A percentile compares a stretch with the other conserved stretches of the same genome.
These are phyloP conservation scores for Acanthiza pusilla DNA, from an alignment of 2,797 vertebrate species.

Conservation along the genomic window DNA sequence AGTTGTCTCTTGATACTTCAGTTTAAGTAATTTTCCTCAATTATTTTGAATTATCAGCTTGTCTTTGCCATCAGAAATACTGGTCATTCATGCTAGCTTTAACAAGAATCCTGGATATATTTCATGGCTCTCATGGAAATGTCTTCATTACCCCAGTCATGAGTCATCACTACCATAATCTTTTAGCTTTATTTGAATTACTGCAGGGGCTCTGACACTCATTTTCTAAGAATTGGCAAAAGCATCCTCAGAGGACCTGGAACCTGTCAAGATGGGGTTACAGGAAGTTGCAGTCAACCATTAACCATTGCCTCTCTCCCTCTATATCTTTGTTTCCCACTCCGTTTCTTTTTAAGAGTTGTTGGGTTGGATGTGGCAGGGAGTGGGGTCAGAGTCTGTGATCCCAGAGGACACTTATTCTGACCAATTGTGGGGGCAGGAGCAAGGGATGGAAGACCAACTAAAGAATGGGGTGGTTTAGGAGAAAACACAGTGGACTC, in stretches of 20 bases:
- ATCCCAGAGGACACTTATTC: background rate
- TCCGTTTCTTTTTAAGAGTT: background rate
- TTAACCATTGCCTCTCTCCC: background rate
- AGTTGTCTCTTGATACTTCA: background rate
- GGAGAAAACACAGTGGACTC: background rate
- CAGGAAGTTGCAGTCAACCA: background rate
- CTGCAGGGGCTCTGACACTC: background rate
- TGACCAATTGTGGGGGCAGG: background rate
- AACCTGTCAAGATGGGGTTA: background rate
- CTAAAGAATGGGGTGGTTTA: background rate
- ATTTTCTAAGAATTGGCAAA: background rate
- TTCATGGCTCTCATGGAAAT: background rate
- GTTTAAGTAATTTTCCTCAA: background rate
- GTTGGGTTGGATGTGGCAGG: background rate
- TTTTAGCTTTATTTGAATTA: background rate
- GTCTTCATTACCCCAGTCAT: background rate
- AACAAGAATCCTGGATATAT: background rate
- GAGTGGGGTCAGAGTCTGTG: accelerated
- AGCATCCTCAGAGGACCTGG: background rate
- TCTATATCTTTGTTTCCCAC: background rate
- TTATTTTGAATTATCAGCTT: background rate
- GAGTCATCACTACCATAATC: background rate
- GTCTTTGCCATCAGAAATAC: background rate
- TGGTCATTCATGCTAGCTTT: background rate
- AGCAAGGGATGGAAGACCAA: background rate